Evolutionary conservation across 2,113 vertebrate genomes (phyloP).

Genomic region (Coracopsis vasa): DNA sequence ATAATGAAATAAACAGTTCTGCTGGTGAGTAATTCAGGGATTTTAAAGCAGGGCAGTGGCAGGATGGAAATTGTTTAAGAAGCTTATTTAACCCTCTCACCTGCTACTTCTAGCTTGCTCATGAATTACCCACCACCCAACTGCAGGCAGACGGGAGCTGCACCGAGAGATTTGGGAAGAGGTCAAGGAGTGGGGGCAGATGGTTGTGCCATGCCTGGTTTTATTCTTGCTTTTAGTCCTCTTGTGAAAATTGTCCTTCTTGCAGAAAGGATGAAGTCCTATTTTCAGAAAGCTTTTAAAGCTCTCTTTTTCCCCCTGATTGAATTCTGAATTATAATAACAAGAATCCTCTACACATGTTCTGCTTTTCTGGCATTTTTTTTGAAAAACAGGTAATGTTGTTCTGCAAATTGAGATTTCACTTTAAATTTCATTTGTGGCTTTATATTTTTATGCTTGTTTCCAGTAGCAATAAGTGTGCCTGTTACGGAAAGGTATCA

Average conservation of each 20-base stretch:
- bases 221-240: not conserved
- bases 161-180: not conserved
- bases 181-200: not conserved
- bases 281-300: not conserved
- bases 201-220: not conserved
- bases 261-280: not conserved
- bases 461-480: not conserved
- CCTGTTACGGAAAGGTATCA: not conserved
- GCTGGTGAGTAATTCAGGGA: conserved; percentile 73
- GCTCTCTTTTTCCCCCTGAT: not conserved
- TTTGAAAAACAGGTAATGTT: not conserved
- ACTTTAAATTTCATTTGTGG: not conserved
- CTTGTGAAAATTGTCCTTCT: not conserved
- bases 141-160: not conserved
- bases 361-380: not conserved
- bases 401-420: not conserved
- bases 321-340: not conserved
- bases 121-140: not conserved
- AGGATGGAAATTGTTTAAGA: conserved; percentile 55
- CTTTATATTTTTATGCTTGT: not conserved
- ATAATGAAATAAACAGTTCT: conserved; percentile 84
- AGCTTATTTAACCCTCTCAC: conserved; percentile 63
- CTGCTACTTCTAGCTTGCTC: conserved; percentile 28
- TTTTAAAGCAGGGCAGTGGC: conserved; percentile 53
- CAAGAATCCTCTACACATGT: not conserved